These are phyloP conservation scores for Porites rus DNA, from an alignment of 92 coral and sea anemone genomes.

Conservation along the genomic window DNA sequence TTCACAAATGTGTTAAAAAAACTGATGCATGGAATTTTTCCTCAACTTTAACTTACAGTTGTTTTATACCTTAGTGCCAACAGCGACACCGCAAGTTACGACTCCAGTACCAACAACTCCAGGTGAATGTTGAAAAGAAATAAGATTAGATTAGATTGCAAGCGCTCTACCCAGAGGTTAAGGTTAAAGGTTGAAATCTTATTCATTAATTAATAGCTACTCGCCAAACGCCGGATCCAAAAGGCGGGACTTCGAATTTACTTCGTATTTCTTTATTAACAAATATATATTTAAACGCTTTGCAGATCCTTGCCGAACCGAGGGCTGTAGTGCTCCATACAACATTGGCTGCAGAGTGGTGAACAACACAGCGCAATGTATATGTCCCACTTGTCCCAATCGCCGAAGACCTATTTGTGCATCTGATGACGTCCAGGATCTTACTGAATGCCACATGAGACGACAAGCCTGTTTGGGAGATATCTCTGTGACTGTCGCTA, in stretches of 20 bases:
- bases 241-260: no score
- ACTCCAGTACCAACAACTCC: neutral
- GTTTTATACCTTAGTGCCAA: neutral
- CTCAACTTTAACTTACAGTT: no score
- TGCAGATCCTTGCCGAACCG: conserved; percentile 30
- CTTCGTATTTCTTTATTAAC: no score
- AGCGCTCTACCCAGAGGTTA: no score
- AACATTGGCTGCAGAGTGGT: conserved; percentile 36
- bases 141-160: no score
- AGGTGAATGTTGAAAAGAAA: no score
- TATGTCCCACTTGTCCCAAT: conserved; percentile 30
- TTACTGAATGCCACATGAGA: conserved; percentile 29
- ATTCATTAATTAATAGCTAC: no score
- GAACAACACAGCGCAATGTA: conserved; percentile 22
- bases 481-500: conserved; percentile 6
- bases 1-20: no score
- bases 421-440: conserved; percentile 46
- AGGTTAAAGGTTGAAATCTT: no score
- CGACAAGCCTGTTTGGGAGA: conserved; percentile 27
- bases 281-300: neutral
- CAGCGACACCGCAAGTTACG: neutral
- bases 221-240: no score
- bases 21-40: no score
- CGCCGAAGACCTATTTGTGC: conserved; percentile 33
- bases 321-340: conserved; percentile 40